A percentile compares a stretch with the other conserved stretches of the same genome.
Conservation (phyloP, 2,888 invertebrate genomes). For the Eilema griseolum region DNA sequence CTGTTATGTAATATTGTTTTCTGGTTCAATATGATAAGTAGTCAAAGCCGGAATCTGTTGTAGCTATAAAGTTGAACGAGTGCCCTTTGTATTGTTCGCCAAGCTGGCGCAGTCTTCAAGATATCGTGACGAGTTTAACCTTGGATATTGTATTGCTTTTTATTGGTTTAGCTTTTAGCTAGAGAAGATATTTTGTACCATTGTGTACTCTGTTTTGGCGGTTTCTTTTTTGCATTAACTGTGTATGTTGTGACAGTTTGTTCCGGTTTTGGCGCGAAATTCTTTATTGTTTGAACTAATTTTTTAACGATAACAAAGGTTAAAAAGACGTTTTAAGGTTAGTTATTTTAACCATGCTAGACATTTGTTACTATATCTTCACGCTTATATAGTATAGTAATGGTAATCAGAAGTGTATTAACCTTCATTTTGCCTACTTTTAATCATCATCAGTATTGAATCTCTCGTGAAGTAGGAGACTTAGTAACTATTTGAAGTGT, state of each 20-base stretch:
- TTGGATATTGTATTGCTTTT: conserved; percentile 26
- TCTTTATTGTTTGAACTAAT: not conserved
- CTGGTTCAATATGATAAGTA: conserved; percentile 22
- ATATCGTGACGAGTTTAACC: conserved; percentile 22
- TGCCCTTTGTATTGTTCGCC: conserved; percentile 22
- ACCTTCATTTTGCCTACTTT: not conserved
- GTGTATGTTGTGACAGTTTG: not conserved
- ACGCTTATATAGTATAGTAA: too few species aligned
- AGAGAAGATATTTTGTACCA: not conserved
- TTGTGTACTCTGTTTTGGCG: not conserved
- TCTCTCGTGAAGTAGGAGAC: too few species aligned
- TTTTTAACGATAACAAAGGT: not conserved
- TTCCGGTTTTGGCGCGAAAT: not conserved
- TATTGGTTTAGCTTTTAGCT: conserved; percentile 18
- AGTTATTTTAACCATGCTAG: not conserved
- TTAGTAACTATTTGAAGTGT: too few species aligned
- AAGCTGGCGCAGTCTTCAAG: conserved; percentile 25
- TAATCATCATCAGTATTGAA: too few species aligned
- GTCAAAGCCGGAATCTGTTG: conserved; percentile 29
- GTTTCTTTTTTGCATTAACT: not conserved
- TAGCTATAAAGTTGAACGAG: conserved; percentile 26
- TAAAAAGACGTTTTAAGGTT: not conserved
- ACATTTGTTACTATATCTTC: not conserved
- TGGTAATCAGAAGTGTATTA: too few species aligned
- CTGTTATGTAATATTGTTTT: conserved; percentile 32